A percentile compares a stretch with the other conserved stretches of the same genome.
These are phyloP conservation scores for Synanthedon tipuliformis DNA, from an alignment of 2,888 invertebrate species.

Conservation along the genomic window DNA sequence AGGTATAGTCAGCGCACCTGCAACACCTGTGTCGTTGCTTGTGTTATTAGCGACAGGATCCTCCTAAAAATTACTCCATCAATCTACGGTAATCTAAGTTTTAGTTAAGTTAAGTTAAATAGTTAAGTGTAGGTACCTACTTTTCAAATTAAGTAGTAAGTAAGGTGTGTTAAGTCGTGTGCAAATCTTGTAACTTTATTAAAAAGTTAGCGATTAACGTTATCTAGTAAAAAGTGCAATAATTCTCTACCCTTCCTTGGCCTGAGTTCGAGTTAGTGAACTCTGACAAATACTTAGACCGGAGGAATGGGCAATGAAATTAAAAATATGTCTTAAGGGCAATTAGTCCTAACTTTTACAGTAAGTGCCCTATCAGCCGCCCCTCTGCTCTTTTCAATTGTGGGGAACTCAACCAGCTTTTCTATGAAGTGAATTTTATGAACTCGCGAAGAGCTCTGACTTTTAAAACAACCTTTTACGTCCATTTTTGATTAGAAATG, in stretches of 20 bases:
- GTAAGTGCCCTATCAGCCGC: conserved; percentile 65
- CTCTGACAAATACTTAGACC: conserved; percentile 60
- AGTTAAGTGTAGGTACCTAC: too few species aligned
- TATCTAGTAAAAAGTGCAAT: conserved; percentile 67
- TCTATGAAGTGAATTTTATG: conserved; percentile 62
- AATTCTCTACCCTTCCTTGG: conserved; percentile 55
- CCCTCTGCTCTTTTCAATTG: conserved; percentile 66
- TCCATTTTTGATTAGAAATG: too few species aligned
- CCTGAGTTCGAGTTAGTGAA: conserved; percentile 44
- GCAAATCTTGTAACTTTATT: conserved; percentile 18
- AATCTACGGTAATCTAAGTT: too few species aligned
- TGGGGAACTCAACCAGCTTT: conserved; percentile 55
- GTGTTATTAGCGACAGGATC: too few species aligned
- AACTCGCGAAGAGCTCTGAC: conserved; percentile 51
- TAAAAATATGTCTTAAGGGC: conserved; percentile 73
- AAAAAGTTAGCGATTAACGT: conserved; percentile 49
- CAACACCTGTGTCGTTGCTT: too few species aligned
- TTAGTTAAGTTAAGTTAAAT: too few species aligned
- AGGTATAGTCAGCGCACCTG: too few species aligned
- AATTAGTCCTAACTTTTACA: conserved; percentile 71
- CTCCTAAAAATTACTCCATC: too few species aligned
- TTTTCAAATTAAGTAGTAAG: too few species aligned
- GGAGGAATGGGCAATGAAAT: conserved; percentile 69
- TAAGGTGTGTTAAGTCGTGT: too few species aligned
- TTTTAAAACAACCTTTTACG: conserved; percentile 21